phyloP scores from a whole-genome alignment of 2,797 vertebrate species.

The Perodicticus potto region DNA sequence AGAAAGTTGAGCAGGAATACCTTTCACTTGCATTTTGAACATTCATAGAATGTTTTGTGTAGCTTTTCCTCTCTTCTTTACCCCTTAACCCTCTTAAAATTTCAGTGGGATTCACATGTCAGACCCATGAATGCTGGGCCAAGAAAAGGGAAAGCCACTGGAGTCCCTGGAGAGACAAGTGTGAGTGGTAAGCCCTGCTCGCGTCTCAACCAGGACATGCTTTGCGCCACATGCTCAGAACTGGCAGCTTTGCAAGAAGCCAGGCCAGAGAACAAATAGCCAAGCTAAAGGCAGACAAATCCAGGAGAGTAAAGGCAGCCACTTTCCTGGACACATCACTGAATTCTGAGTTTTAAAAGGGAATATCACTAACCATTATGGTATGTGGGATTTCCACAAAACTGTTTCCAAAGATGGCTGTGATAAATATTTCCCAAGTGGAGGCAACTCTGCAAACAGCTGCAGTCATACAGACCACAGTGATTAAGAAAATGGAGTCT shows the following conservation, averaged over 20 bases:
- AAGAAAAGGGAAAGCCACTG: neutral
- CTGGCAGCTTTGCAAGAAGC: neutral
- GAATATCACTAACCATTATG: constrained; percentile 55
- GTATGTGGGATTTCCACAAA: constrained; percentile 76
- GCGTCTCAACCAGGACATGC: neutral
- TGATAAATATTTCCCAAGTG: constrained; percentile 69
- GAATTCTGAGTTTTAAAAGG: constrained; percentile 61
- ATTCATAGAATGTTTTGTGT: neutral
- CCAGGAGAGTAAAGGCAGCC: constrained; percentile 5
- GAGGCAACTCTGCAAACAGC: constrained; percentile 46
- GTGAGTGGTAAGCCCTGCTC: neutral
- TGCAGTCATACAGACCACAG: neutral
- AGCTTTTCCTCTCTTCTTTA: neutral
- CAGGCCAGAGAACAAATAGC: neutral
- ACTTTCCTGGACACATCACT: constrained; percentile 61
- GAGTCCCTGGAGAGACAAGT: neutral
- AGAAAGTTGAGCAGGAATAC: neutral
- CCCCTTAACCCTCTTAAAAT: neutral
- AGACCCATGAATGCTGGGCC: neutral
- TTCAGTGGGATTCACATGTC: neutral
- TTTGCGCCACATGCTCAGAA: neutral
- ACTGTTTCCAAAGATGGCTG: constrained; percentile 38
- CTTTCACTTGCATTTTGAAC: neutral
- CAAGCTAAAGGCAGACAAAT: constrained; percentile 16
- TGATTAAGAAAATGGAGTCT: constrained; percentile 34